phyloP scores from a whole-genome alignment of 1,140 invertebrate genomes.

The Aradophagus sp. region DNA sequence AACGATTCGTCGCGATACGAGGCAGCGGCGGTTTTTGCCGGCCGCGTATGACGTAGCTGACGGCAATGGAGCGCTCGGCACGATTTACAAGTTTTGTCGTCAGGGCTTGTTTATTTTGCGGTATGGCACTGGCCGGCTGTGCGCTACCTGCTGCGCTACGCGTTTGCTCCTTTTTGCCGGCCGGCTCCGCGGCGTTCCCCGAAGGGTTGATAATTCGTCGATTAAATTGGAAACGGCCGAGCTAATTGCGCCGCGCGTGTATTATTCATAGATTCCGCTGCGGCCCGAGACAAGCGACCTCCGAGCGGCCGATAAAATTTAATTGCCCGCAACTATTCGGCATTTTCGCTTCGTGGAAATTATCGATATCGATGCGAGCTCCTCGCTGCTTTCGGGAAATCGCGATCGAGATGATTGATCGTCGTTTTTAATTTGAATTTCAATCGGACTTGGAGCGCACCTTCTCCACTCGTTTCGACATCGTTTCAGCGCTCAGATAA shows the following conservation, averaged over 20 bases:
- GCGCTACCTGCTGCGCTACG: slow-evolving; percentile 61
- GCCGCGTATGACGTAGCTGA: slow-evolving; percentile 50
- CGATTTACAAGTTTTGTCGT: slow-evolving; percentile 53
- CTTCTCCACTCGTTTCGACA: no score
- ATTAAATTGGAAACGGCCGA: slow-evolving; percentile 73
- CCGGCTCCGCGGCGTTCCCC: slow-evolving; percentile 60
- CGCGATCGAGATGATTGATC: no score
- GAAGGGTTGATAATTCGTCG: slow-evolving; percentile 74
- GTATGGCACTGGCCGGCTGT: no score
- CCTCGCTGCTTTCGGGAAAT: no score
- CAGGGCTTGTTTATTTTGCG: slow-evolving; percentile 44
- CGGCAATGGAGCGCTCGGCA: slow-evolving; percentile 38
- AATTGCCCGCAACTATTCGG: slow-evolving; percentile 25
- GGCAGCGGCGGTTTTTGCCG: slow-evolving; percentile 29
- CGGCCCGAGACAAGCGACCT: slow-evolving; percentile 11
- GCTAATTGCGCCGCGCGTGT: slow-evolving; percentile 72
- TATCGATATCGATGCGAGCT: slow-evolving; percentile 9
- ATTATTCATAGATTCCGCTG: slow-evolving; percentile 67
- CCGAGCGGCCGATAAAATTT: slow-evolving; percentile 27
- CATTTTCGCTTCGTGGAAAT: slow-evolving; percentile 13
- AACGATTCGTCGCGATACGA: slow-evolving; percentile 43
- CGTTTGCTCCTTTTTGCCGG: slow-evolving; percentile 57
- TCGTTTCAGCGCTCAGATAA: no score
- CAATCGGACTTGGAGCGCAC: no score
- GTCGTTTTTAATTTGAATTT: no score